Percentiles rank a stretch among this genome's conserved stretches.
phyloP scores from a whole-genome alignment of 2,888 invertebrate genomes.

The Acheta domesticus region DNA sequence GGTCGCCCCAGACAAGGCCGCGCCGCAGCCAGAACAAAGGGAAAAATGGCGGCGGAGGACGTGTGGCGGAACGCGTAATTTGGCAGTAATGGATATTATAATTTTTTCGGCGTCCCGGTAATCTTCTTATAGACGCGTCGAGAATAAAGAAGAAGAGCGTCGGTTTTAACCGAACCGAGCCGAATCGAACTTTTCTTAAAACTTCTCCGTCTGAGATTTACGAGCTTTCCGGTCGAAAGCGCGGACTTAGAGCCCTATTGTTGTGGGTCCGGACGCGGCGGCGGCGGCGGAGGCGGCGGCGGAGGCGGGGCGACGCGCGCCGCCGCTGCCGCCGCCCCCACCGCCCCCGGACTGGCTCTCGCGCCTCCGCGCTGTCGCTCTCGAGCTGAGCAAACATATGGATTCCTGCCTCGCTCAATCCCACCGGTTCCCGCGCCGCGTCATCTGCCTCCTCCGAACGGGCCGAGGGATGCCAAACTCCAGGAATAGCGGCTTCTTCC shows the following conservation, averaged over 20 bases:
- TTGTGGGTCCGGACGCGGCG: background rate
- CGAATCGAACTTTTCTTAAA: conserved; percentile 1
- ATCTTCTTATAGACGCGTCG: conserved; percentile 11
- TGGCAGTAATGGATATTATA: background rate
- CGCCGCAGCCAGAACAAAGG: background rate
- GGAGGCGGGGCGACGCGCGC: no score
- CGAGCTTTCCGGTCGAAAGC: background rate
- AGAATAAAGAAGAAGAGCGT: background rate
- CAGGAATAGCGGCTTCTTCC: conserved; percentile 11
- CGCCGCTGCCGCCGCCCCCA: no score
- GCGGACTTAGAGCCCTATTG: background rate
- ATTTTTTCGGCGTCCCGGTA: background rate
- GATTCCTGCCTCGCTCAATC: conserved; percentile 7
- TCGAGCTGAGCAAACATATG: background rate
- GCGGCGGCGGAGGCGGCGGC: no score
- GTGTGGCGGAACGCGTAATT: background rate
- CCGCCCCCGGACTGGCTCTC: background rate
- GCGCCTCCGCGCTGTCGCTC: background rate
- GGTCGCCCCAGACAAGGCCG: background rate
- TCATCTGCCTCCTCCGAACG: background rate
- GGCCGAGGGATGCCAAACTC: background rate
- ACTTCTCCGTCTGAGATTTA: background rate
- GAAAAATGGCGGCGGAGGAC: background rate
- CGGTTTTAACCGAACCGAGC: conserved; percentile 9
- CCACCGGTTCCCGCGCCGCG: background rate